Conservation (phyloP, 2,797 vertebrate species). For the Sebastes itinus region DNA sequence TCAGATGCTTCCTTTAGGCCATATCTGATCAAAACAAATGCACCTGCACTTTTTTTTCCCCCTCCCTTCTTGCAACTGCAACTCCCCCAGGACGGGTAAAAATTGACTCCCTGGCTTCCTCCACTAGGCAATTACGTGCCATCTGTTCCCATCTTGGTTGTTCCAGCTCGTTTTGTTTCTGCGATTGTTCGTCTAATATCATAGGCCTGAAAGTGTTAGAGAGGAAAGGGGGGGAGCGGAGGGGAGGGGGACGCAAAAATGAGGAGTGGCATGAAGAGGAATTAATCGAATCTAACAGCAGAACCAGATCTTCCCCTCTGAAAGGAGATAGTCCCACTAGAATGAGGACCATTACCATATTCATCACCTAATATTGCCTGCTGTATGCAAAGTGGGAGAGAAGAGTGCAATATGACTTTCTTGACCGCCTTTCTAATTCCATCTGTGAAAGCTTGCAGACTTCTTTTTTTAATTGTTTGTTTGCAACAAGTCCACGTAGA, state of each 20-base stretch:
- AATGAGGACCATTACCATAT: slow-evolving; percentile 82
- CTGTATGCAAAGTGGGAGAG: slow-evolving; percentile 75
- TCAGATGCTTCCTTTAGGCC: slow-evolving; percentile 83
- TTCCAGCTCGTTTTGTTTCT: slow-evolving; percentile 89
- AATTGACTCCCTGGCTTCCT: slow-evolving; percentile 90
- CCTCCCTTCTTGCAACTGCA: slow-evolving; percentile 78
- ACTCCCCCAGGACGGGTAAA: slow-evolving; percentile 87
- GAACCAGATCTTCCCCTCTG: slow-evolving; percentile 79
- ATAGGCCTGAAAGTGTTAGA: slow-evolving; percentile 82
- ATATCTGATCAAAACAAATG: slow-evolving; percentile 87
- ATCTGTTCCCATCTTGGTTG: slow-evolving; percentile 88
- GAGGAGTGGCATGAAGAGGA: slow-evolving; percentile 85
- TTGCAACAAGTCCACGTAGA: slow-evolving; percentile 66
- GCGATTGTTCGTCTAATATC: slow-evolving; percentile 88
- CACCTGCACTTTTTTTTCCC: slow-evolving; percentile 82
- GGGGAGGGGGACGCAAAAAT: slow-evolving; percentile 69
- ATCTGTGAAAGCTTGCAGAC: slow-evolving; percentile 38
- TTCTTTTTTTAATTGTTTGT: slow-evolving; percentile 69
- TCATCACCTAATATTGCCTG: slow-evolving; percentile 78
- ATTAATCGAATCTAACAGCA: slow-evolving; percentile 85
- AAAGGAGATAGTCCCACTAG: slow-evolving; percentile 80
- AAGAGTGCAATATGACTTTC: slow-evolving; percentile 66
- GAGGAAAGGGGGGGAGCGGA: slow-evolving; percentile 3
- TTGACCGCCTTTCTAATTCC: slow-evolving; percentile 69
- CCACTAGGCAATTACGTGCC: slow-evolving; percentile 88